Percentiles rank a stretch among this genome's conserved stretches.
phyloP scores from a whole-genome alignment of 2,888 invertebrate species.

The Chymomyza fuscimana region DNA sequence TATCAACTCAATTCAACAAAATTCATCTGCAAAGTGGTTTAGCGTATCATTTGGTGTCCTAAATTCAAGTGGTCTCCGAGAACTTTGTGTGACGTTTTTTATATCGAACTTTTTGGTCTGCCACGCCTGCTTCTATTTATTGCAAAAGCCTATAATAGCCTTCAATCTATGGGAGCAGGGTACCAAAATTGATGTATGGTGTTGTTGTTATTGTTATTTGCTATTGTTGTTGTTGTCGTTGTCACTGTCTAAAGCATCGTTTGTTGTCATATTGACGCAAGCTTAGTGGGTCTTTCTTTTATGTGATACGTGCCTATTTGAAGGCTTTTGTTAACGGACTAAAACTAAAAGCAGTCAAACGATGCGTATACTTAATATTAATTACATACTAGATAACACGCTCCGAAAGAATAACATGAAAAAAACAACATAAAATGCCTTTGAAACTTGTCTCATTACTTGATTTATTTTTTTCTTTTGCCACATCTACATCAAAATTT shows the following conservation, averaged over 20 bases:
- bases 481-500: too few species aligned
- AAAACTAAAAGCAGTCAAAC: constrained; percentile 56
- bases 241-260: neutral
- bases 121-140: too few species aligned
- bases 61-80: too few species aligned
- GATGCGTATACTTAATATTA: constrained; percentile 68
- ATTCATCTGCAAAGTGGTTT: too few species aligned
- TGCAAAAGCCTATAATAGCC: too few species aligned
- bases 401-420: neutral
- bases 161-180: constrained; percentile 16
- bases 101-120: too few species aligned
- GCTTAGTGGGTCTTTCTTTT: constrained; percentile 44
- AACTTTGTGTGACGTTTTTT: too few species aligned
- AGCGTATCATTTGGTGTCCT: too few species aligned
- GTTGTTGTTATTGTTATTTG: neutral
- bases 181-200: constrained; percentile 12
- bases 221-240: neutral
- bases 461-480: too few species aligned
- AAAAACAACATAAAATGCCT: neutral
- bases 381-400: constrained; percentile 49
- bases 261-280: neutral
- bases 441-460: neutral
- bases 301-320: constrained; percentile 54
- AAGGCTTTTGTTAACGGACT: constrained; percentile 19
- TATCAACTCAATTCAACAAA: too few species aligned